These are phyloP conservation scores for Sesamia nonagrioides DNA, from an alignment of 1,140 invertebrate species.

Conservation along the genomic window DNA sequence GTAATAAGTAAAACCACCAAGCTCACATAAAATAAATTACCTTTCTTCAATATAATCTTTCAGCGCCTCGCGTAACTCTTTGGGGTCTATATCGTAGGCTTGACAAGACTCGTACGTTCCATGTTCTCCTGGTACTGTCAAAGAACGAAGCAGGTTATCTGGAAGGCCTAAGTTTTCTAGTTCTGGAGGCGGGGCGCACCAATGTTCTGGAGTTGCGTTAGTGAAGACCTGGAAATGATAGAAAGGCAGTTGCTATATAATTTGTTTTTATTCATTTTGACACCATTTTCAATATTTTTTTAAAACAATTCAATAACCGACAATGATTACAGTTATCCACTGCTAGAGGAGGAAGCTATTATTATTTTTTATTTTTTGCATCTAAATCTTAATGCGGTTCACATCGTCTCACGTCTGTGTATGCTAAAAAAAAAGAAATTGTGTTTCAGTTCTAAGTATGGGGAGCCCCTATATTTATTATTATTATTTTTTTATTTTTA, in stretches of 20 bases:
- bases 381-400: no score
- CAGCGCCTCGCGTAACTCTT: constrained; percentile 56
- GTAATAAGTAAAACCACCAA: background rate
- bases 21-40: constrained; percentile 33
- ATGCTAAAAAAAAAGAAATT: no score
- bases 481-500: no score
- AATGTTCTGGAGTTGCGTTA: constrained; percentile 90
- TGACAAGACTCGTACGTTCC: constrained; percentile 89
- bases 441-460: no score
- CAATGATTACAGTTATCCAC: no score
- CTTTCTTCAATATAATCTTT: constrained; percentile 51
- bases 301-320: no score
- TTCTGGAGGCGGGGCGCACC: constrained; percentile 89
- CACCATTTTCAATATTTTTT: no score
- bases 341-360: no score
- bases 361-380: no score
- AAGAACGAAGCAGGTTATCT: constrained; percentile 86
- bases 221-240: constrained; percentile 89
- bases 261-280: no score
- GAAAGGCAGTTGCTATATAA: background rate
- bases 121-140: constrained; percentile 87
- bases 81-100: constrained; percentile 92
- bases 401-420: no score
- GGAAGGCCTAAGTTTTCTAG: constrained; percentile 88
- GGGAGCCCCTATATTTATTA: no score